Conservation (phyloP, 2,888 invertebrate species). For the Limnephilus lunatus region DNA sequence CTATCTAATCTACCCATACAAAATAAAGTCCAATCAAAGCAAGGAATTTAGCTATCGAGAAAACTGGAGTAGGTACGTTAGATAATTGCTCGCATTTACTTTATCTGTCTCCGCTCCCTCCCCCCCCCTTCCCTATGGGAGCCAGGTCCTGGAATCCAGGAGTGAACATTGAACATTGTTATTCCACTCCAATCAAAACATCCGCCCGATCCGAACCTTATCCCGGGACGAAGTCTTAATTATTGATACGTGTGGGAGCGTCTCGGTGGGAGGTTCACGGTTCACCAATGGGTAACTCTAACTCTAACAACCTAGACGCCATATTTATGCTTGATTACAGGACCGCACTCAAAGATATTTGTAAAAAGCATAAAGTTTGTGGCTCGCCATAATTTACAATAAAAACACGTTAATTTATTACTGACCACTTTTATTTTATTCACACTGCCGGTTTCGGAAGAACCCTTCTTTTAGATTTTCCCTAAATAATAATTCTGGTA, state of each 20-base stretch:
- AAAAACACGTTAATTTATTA: too few species aligned
- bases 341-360: background rate
- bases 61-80: background rate
- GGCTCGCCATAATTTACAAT: too few species aligned
- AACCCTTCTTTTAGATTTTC: too few species aligned
- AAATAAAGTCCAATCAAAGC: background rate
- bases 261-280: constrained; percentile 43
- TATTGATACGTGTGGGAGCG: constrained; percentile 65
- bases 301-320: constrained; percentile 3
- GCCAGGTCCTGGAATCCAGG: background rate
- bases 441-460: too few species aligned
- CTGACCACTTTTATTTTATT: too few species aligned
- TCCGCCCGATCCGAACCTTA: constrained; percentile 55
- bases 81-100: background rate
- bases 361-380: too few species aligned
- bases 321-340: background rate
- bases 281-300: constrained; percentile 43
- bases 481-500: too few species aligned
- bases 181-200: constrained; percentile 53
- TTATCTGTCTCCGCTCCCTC: background rate
- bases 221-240: constrained; percentile 65
- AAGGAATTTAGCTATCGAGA: background rate
- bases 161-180: constrained; percentile 28
- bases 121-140: background rate
- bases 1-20: background rate